phyloP scores from a whole-genome alignment of 1,140 invertebrate genomes.

The Bombyx mandarina region DNA sequence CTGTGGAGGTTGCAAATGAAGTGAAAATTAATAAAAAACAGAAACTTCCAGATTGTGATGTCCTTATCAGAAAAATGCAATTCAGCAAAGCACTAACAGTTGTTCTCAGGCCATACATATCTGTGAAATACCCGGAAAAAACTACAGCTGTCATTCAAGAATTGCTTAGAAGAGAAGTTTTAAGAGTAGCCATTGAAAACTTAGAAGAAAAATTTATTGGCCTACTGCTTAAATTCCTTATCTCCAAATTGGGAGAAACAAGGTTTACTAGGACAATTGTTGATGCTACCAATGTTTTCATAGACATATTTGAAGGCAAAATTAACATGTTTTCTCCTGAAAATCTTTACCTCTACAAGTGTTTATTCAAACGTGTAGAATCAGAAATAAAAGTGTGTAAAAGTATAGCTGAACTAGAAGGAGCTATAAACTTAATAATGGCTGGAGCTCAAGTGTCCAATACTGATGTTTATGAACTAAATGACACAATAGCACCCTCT shows the following conservation, averaged over 20 bases:
- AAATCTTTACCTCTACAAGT: slow-evolving; percentile 73
- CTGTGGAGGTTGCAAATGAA: slow-evolving; percentile 5
- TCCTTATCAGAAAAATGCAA: slow-evolving; percentile 83
- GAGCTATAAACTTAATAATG: slow-evolving; percentile 79
- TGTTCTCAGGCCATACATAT: slow-evolving; percentile 76
- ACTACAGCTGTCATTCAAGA: slow-evolving; percentile 88
- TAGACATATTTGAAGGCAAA: slow-evolving; percentile 81
- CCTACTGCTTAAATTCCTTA: slow-evolving; percentile 83
- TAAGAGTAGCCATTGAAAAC: slow-evolving; percentile 79
- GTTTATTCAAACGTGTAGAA: slow-evolving; percentile 74
- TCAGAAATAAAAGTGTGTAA: slow-evolving; percentile 78
- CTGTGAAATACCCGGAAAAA: slow-evolving; percentile 79
- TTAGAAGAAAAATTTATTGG: slow-evolving; percentile 78
- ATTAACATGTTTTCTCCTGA: slow-evolving; percentile 72
- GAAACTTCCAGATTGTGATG: slow-evolving; percentile 76
- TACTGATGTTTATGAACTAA: slow-evolving; percentile 38
- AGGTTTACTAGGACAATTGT: slow-evolving; percentile 81
- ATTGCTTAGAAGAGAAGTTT: slow-evolving; percentile 82
- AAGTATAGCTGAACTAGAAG: slow-evolving; percentile 76
- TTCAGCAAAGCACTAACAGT: slow-evolving; percentile 85
- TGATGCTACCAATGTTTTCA: slow-evolving; percentile 79
- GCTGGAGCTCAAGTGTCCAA: slow-evolving; percentile 66
- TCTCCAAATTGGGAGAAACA: slow-evolving; percentile 79
- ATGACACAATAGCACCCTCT: slow-evolving; percentile 70
- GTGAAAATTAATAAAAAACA: slow-evolving; percentile 62